These are phyloP conservation scores for Scelioninae gen. 2 DNA, from an alignment of 2,888 invertebrate species.

Conservation along the genomic window DNA sequence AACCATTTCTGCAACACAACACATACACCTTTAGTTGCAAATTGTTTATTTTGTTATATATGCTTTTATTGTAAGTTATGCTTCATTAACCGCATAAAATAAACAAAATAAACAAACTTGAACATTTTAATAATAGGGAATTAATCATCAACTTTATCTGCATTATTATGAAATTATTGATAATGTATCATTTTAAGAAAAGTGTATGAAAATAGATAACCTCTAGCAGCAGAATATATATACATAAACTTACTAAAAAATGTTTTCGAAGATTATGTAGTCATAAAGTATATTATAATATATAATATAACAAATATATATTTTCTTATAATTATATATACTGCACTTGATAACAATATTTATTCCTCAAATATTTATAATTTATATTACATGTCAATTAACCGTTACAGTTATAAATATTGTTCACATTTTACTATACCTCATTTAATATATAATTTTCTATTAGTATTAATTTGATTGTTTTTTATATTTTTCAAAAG, in stretches of 20 bases:
- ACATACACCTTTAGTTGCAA: not conserved
- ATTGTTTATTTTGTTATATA: not conserved
- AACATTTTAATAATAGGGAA: not conserved
- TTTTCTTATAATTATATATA: too few species aligned
- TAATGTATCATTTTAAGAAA: conserved; percentile 4
- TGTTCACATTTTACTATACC: too few species aligned
- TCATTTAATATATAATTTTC: too few species aligned
- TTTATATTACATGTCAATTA: too few species aligned
- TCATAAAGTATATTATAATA: not conserved
- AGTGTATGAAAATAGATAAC: conserved; percentile 2
- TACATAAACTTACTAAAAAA: not conserved
- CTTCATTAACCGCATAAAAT: not conserved
- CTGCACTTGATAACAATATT: too few species aligned
- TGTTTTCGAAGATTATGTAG: not conserved
- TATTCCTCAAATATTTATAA: too few species aligned
- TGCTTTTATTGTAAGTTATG: not conserved
- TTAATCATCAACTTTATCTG: not conserved
- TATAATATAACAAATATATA: too few species aligned
- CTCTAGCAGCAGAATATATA: not conserved
- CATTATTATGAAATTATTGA: conserved; percentile 1
- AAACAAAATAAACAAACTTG: conserved; percentile 2
- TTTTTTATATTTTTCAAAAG: too few species aligned
- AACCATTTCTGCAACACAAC: too few species aligned
- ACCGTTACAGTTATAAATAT: too few species aligned
- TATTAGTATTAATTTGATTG: too few species aligned